Conservation (phyloP, 1,140 invertebrate genomes). For the Temnothorax nylanderi region DNA sequence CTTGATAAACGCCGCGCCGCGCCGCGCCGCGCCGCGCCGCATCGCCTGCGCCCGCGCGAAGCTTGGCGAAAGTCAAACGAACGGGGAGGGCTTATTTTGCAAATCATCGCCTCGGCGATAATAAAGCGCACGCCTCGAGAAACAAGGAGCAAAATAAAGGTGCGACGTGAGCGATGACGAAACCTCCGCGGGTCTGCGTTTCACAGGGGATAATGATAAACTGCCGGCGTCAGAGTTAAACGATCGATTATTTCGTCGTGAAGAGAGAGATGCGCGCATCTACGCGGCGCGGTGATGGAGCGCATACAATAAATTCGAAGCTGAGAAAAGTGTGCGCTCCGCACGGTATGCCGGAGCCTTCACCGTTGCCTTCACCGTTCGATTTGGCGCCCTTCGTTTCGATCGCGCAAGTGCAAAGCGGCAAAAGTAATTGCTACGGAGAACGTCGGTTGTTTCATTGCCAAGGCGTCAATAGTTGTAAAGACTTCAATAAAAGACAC, state of each 20-base stretch:
- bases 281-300: constrained; percentile 12
- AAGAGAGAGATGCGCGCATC: constrained; percentile 38
- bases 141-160: constrained; percentile 54
- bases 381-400: constrained; percentile 11
- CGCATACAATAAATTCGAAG: constrained; percentile 51
- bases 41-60: constrained; percentile 62
- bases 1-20: constrained; percentile 82
- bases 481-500: background rate
- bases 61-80: constrained; percentile 74
- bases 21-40: constrained; percentile 71
- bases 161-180: constrained; percentile 49
- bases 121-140: constrained; percentile 66
- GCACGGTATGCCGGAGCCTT: background rate
- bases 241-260: constrained; percentile 56
- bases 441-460: constrained; percentile 30
- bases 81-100: constrained; percentile 83
- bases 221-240: constrained; percentile 56
- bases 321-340: constrained; percentile 35
- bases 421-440: constrained; percentile 17
- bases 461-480: constrained; percentile 9
- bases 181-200: constrained; percentile 19
- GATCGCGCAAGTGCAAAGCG: background rate
- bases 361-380: background rate
- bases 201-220: constrained; percentile 47
- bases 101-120: constrained; percentile 81